These are phyloP conservation scores for Cossypha polioptera DNA, from an alignment of 2,797 vertebrate genomes.

Conservation along the genomic window DNA sequence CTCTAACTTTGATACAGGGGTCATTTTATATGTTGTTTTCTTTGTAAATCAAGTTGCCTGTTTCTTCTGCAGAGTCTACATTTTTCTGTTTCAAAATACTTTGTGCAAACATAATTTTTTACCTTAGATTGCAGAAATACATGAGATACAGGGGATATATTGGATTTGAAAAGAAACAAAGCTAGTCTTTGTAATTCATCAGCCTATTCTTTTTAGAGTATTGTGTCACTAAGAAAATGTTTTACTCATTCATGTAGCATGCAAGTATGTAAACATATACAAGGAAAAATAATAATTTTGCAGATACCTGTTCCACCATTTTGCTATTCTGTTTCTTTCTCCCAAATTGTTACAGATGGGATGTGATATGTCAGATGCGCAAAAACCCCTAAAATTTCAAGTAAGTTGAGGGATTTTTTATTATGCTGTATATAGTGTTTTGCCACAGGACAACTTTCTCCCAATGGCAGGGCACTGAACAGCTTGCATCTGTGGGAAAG, in stretches of 20 bases:
- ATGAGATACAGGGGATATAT: not conserved
- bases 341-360: not conserved
- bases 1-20: conserved; percentile 27
- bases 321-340: not conserved
- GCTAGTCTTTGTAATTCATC: not conserved
- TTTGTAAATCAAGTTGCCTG: conserved; percentile 28
- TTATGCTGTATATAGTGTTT: not conserved
- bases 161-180: not conserved
- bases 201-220: not conserved
- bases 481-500: conserved; percentile 33
- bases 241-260: not conserved
- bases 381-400: not conserved
- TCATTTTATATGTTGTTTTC: conserved; percentile 24
- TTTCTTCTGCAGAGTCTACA: conserved; percentile 39
- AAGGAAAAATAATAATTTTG: not conserved
- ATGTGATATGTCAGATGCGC: not conserved
- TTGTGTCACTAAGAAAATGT: not conserved
- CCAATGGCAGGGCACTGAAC: conserved; percentile 8
- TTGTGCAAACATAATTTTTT: conserved; percentile 8
- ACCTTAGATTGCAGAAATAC: conserved; percentile 30
- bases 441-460: conserved; percentile 35
- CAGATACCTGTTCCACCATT: not conserved
- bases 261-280: not conserved
- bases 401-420: not conserved
- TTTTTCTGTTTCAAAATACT: conserved; percentile 37